Percentiles rank a stretch among this genome's conserved stretches.
Evolutionary conservation across 1,140 invertebrate species (phyloP).

Genomic region (Drosophila quadrilineata): DNA sequence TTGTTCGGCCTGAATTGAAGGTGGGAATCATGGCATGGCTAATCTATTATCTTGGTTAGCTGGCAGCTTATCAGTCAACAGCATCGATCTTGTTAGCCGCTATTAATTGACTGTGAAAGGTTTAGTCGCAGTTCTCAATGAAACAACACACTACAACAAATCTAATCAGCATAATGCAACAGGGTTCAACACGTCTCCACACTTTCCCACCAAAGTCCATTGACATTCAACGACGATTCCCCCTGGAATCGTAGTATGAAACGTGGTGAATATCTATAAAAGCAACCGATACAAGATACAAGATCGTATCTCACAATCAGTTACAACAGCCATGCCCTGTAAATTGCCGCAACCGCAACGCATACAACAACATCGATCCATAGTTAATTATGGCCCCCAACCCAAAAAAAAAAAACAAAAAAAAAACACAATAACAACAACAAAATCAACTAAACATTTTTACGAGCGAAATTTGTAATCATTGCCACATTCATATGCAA

Average conservation of each 20-base stretch:
- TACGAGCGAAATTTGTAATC: constrained; percentile 80
- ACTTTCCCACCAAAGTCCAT: constrained; percentile 75
- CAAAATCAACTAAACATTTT: constrained; percentile 73
- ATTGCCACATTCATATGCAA: constrained; percentile 80
- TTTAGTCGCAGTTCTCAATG: constrained; percentile 51
- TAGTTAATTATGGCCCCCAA: constrained; percentile 70
- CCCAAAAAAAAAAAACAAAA: constrained; percentile 33
- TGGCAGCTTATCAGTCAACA: constrained; percentile 50
- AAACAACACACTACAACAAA: too few relatives aligned
- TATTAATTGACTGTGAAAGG: constrained; percentile 77
- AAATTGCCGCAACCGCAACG: constrained; percentile 63
- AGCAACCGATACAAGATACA: constrained; percentile 54
- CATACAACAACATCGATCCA: constrained; percentile 54
- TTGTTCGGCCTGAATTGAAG: constrained; percentile 1
- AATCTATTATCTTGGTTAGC: constrained; percentile 62
- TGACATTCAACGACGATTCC: constrained; percentile 50
- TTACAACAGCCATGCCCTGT: constrained; percentile 53
- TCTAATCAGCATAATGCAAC: constrained; percentile 53
- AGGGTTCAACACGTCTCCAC: constrained; percentile 51
- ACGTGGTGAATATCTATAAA: constrained; percentile 47
- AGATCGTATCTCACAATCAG: constrained; percentile 60
- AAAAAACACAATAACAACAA: constrained; percentile 22
- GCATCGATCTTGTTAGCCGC: constrained; percentile 74
- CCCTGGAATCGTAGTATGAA: too few relatives aligned
- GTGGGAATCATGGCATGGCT: constrained; percentile 29